A percentile compares a stretch with the other conserved stretches of the same genome.
Evolutionary conservation across 1,140 invertebrate genomes (phyloP).

Genomic region (Eupristina koningsbergeri): DNA sequence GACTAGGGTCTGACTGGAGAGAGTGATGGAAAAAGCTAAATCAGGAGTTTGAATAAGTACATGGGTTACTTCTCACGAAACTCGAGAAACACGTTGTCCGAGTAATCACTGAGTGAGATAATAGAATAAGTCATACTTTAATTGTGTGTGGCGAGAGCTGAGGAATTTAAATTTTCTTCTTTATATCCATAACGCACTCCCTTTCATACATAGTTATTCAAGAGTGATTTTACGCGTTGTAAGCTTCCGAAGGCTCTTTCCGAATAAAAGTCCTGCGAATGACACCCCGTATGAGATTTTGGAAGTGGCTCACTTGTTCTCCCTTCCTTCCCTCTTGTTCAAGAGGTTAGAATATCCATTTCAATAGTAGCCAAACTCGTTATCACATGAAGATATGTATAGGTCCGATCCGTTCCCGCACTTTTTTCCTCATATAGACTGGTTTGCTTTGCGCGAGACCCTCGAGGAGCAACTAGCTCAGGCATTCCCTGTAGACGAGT

Average conservation of each 20-base stretch:
- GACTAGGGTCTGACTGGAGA: neutral
- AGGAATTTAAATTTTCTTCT: constrained; percentile 39
- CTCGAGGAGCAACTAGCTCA: neutral
- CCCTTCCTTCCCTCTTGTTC: constrained; percentile 4
- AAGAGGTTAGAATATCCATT: constrained; percentile 57
- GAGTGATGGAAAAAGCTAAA: neutral
- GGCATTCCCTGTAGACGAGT: neutral
- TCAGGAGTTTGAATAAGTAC: neutral
- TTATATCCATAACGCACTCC: constrained; percentile 33
- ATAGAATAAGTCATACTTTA: constrained; percentile 46
- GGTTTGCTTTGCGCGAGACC: constrained; percentile 48
- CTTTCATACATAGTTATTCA: constrained; percentile 45
- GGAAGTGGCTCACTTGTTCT: constrained; percentile 36
- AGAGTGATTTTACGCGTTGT: constrained; percentile 51
- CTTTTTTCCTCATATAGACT: constrained; percentile 53
- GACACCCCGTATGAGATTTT: constrained; percentile 44
- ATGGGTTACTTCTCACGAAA: constrained; percentile 29
- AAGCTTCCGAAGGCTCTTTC: constrained; percentile 14
- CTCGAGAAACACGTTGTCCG: constrained; percentile 23
- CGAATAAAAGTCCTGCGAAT: constrained; percentile 44
- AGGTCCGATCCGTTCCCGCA: constrained; percentile 45
- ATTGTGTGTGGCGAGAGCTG: constrained; percentile 31
- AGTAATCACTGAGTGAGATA: constrained; percentile 6
- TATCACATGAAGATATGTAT: constrained; percentile 34
- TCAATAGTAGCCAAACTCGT: constrained; percentile 63